Conservation (phyloP, 1,140 invertebrate genomes). For the Brachionus plicatilis region DNA sequence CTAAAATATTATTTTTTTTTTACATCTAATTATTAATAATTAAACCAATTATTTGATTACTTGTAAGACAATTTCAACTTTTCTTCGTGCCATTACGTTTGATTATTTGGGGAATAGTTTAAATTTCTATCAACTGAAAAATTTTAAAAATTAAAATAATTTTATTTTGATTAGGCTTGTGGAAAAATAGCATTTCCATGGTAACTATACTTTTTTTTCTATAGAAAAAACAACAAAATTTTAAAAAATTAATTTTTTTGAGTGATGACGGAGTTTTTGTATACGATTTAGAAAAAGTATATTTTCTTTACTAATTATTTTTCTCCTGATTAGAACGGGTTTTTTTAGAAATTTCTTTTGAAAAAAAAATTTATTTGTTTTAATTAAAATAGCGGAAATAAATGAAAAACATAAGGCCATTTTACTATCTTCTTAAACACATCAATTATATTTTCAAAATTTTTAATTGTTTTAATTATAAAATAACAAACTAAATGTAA, state of each 20-base stretch:
- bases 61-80: constrained; percentile 53
- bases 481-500: no score
- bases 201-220: neutral
- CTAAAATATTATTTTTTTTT: no score
- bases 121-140: neutral
- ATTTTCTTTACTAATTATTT: neutral
- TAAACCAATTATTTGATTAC: constrained; percentile 1
- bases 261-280: neutral
- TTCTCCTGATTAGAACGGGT: neutral
- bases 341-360: neutral
- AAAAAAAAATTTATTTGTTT: neutral
- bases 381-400: neutral
- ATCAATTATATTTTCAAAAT: no score
- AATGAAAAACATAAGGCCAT: neutral
- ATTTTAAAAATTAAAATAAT: constrained; percentile 32
- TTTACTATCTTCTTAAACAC: no score
- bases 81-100: constrained; percentile 50
- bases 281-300: neutral
- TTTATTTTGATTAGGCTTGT: constrained; percentile 12
- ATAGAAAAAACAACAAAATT: neutral
- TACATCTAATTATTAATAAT: no score
- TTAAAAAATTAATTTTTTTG: neutral
- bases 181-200: neutral
- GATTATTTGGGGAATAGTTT: neutral
- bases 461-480: no score